Evolutionary conservation across 1,140 invertebrate genomes (phyloP), one percentile per base, ranked within the genome.

Genomic region (Anastrepha ludens): DNA sequence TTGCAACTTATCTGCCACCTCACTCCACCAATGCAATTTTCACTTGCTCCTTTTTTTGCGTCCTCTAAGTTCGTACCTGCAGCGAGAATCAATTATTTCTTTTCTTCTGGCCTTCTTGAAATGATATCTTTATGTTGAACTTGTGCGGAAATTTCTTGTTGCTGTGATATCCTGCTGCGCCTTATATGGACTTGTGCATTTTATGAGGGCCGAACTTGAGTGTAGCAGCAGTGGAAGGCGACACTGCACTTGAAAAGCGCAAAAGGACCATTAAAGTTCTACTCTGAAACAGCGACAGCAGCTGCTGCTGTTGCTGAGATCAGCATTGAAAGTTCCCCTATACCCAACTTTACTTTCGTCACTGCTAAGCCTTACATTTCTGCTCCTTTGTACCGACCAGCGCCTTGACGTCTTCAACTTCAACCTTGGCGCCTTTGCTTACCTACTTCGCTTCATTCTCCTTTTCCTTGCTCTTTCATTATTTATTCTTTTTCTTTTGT

Each of bases 131-230:
- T 29, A 65, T 29, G 13, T 70, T 70, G 13, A 70, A 70, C 67
- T 70, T 44, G 13, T 13, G 1, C 81, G 81, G 81, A 85, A 85
- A 85, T 85, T 85, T 47, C 59, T 60, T 59, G 81, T 85, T 85
- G 81, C 50, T 15, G 81, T 60, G 15, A 85, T 85, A 50, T 85
- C 81, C 50, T 58, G 13, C 50, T 85, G 81, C 81, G 78, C 55
- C 15, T 85, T 39, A 85, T 85, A 85, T 59, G 29, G 7, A 86
- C 55, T 86, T 86, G 13, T 62, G 85, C 20, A 60, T 39, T 62
- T 62, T 60, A 39, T 20, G 8, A 55, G n/a, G 41, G 47, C 44
- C 67, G 0, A 9, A 55, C 15, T 50, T 11, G 5, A 47, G n/a
- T 1, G 74, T 50, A 39, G 13, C 44, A 78, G 41, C 2, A 50